Conservation (phyloP, 2,888 invertebrate species). For the Chymomyza fuscimana region DNA sequence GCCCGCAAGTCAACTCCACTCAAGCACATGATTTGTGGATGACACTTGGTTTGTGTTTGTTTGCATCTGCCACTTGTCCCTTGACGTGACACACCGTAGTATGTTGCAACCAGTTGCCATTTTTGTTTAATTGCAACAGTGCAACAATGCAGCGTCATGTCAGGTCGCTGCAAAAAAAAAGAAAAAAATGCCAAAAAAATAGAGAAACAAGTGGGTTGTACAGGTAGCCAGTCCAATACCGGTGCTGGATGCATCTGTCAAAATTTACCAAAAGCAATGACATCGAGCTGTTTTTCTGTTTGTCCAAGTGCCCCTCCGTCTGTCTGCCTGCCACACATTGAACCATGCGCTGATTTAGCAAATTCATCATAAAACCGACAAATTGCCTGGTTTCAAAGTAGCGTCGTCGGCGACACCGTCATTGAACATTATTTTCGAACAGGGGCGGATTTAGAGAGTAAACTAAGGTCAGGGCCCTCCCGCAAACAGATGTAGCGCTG, state of each 20-base stretch:
- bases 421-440: background rate
- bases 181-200: too few relatives aligned
- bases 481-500: too few relatives aligned
- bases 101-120: slow-evolving; percentile 13
- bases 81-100: background rate
- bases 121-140: slow-evolving; percentile 17
- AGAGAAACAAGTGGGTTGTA: background rate
- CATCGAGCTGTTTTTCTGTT: background rate
- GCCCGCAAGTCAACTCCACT: background rate
- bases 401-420: background rate
- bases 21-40: slow-evolving; percentile 10
- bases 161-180: background rate
- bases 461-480: too few relatives aligned
- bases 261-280: background rate
- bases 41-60: slow-evolving; percentile 27
- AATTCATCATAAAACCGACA: slow-evolving; percentile 12
- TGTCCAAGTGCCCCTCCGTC: too few relatives aligned
- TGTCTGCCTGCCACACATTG: background rate
- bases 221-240: background rate
- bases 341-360: slow-evolving; percentile 10
- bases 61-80: slow-evolving; percentile 31
- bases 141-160: background rate
- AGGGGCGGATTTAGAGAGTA: too few relatives aligned
- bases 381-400: slow-evolving; percentile 1
- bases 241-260: background rate